Conservation (phyloP, 1,140 invertebrate species). For the Xylocopa sonorina region DNA sequence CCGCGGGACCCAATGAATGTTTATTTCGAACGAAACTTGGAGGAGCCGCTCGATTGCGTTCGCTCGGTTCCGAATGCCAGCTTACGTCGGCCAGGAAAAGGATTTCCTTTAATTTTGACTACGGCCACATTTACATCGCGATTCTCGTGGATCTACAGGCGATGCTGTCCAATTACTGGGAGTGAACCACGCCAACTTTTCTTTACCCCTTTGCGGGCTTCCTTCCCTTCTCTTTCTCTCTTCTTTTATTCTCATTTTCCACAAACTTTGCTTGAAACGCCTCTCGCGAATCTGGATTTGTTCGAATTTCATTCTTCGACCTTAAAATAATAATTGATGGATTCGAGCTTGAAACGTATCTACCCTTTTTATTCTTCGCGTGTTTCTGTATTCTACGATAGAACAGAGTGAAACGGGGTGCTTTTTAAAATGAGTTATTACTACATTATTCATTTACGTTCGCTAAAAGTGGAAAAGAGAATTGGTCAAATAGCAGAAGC, state of each 20-base stretch:
- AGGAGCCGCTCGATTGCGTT: conserved; percentile 10
- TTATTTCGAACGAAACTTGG: conserved; percentile 14
- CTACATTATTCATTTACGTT: too few species aligned
- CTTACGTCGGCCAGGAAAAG: conserved; percentile 8
- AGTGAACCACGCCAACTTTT: conserved; percentile 20
- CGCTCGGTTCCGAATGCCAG: background rate
- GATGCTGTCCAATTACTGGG: conserved; percentile 29
- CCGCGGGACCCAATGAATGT: conserved; percentile 15
- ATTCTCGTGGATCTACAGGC: background rate
- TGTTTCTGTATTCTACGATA: too few species aligned
- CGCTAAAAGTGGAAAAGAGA: too few species aligned
- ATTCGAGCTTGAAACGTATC: too few species aligned
- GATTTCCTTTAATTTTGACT: conserved; percentile 46
- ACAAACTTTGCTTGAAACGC: background rate
- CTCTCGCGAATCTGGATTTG: background rate
- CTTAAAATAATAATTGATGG: too few species aligned
- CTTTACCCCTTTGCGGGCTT: background rate
- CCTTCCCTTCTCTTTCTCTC: background rate
- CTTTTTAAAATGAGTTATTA: too few species aligned
- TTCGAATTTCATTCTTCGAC: background rate
- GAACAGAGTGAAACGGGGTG: too few species aligned
- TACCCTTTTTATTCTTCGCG: too few species aligned
- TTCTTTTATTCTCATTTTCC: background rate
- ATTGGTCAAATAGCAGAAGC: background rate
- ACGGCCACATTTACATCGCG: conserved; percentile 39